A percentile compares a stretch with the other conserved stretches of the same genome.
Evolutionary conservation across 1,140 invertebrate species (phyloP).

Genomic region (Drosophila sechellia): DNA sequence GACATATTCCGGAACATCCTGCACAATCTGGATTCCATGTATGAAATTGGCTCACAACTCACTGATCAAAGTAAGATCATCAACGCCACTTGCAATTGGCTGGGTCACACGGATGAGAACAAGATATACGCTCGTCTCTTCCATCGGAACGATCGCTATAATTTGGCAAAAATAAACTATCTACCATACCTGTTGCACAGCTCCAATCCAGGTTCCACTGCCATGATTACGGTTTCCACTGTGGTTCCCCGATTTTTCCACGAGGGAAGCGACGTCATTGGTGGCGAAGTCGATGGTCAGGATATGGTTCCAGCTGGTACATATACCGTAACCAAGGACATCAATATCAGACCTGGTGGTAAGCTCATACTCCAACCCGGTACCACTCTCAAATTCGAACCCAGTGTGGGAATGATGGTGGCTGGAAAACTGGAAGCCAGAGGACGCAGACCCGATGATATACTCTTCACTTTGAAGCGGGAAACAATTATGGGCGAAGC

Average conservation of each 20-base stretch:
- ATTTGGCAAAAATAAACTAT: constrained; percentile 94
- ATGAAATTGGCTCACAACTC: constrained; percentile 97
- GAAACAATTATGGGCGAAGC: constrained; percentile 86
- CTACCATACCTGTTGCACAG: constrained; percentile 93
- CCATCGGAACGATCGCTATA: constrained; percentile 95
- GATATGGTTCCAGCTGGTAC: constrained; percentile 91
- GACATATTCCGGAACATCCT: constrained; percentile 96
- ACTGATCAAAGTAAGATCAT: constrained; percentile 97
- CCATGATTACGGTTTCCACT: constrained; percentile 86
- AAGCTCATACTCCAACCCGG: constrained; percentile 94
- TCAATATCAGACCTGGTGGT: constrained; percentile 95
- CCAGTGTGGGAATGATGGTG: constrained; percentile 98
- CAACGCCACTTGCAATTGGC: constrained; percentile 97
- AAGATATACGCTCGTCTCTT: constrained; percentile 93
- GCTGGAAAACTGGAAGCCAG: constrained; percentile 94
- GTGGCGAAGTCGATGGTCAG: constrained; percentile 95
- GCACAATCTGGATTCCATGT: constrained; percentile 93
- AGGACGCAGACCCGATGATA: constrained; percentile 91
- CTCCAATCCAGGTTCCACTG: constrained; percentile 92
- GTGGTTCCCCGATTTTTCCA: constrained; percentile 91
- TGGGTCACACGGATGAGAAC: constrained; percentile 91
- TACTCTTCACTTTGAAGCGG: constrained; percentile 91
- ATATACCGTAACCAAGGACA: constrained; percentile 95
- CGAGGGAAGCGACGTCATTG: constrained; percentile 89
- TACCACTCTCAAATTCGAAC: constrained; percentile 93